Percentiles rank a stretch among this genome's conserved stretches.
Evolutionary conservation across 2,888 invertebrate genomes (phyloP).

Genomic region (Cryptophagus acutangulus): DNA sequence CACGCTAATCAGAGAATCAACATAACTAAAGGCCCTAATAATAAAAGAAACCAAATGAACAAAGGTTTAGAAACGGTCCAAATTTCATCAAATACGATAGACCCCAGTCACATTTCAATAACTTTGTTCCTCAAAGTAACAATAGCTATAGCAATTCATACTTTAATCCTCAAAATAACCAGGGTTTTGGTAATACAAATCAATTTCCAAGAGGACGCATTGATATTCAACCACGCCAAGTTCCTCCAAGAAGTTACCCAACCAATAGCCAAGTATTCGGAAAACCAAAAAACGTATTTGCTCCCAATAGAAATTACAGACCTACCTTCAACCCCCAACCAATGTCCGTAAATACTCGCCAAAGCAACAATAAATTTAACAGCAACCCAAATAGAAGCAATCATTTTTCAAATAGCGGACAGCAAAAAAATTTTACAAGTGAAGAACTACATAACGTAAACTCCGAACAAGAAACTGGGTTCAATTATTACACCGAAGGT

Average conservation of each 20-base stretch:
- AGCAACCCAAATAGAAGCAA: neutral
- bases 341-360: constrained; percentile 7
- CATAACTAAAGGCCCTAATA: neutral
- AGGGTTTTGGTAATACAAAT: no score
- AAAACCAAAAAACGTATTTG: constrained; percentile 10
- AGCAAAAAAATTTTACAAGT: neutral
- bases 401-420: constrained; percentile 8
- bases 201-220: constrained; percentile 10
- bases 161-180: no score
- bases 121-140: no score
- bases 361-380: constrained; percentile 2
- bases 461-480: constrained; percentile 4
- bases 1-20: neutral
- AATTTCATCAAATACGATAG: no score
- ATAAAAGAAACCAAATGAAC: neutral
- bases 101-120: no score
- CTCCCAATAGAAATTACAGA: constrained; percentile 9
- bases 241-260: constrained; percentile 3
- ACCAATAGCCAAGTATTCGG: constrained; percentile 10
- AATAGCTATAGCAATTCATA: no score
- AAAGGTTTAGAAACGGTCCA: no score
- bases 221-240: constrained; percentile 9
- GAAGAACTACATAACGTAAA: constrained; percentile 7
- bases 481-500: neutral
- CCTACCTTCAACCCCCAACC: neutral